Percentiles rank a stretch among this genome's conserved stretches.
Conservation (phyloP, 2,113 vertebrate genomes). For the Apteryx owenii region DNA sequence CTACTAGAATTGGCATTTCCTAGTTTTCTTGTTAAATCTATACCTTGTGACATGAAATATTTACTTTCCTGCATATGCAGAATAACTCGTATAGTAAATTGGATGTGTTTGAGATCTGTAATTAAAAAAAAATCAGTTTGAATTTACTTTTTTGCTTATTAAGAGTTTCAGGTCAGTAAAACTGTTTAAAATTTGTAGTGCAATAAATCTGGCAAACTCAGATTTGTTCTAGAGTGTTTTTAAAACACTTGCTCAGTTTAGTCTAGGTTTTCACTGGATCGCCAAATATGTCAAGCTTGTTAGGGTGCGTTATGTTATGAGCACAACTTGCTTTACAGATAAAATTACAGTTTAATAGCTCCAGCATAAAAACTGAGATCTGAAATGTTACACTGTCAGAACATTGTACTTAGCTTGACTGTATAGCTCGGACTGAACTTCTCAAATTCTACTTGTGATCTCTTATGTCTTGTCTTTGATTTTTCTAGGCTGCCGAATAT, state of each 20-base stretch:
- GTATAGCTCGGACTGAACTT: not conserved
- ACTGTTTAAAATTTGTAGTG: not conserved
- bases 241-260: not conserved
- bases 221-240: not conserved
- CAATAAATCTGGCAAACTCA: not conserved
- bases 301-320: not conserved
- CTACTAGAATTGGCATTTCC: not conserved
- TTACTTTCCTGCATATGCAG: not conserved
- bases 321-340: not conserved
- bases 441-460: conserved; percentile 26
- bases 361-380: not conserved
- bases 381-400: not conserved
- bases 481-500: conserved; percentile 91
- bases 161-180: not conserved
- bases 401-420: not conserved
- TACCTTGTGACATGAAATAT: not conserved
- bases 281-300: not conserved
- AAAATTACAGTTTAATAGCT: not conserved
- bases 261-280: not conserved
- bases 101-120: not conserved
- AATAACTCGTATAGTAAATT: not conserved
- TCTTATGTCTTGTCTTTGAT: conserved; percentile 51
- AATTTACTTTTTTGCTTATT: not conserved
- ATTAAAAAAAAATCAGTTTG: not conserved
- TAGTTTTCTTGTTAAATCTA: not conserved